Evolutionary conservation across 2,797 vertebrate genomes (phyloP).

Genomic region (Neopelma chrysocephalum): DNA sequence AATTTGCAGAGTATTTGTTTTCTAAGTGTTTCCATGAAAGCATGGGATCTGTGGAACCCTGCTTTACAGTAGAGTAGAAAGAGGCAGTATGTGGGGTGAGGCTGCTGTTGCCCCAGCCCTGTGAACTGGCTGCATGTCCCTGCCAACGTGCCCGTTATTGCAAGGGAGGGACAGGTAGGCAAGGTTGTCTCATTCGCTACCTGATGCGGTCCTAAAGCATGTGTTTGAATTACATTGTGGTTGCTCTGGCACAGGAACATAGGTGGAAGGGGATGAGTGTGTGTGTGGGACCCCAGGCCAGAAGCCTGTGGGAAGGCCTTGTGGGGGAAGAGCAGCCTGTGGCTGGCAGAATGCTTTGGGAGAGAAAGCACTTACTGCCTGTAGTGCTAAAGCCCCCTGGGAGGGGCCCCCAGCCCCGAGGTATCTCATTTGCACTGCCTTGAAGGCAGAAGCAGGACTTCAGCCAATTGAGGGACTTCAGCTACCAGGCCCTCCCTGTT

Average conservation of each 20-base stretch:
- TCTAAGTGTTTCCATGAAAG: not conserved
- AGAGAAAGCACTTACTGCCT: not conserved
- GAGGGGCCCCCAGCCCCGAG: not conserved
- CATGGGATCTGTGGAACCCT: not conserved
- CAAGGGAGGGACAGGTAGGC: not conserved
- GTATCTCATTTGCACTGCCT: not conserved
- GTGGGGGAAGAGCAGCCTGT: not conserved
- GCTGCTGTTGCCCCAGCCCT: not conserved
- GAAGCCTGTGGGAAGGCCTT: not conserved
- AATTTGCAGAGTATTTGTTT: not conserved
- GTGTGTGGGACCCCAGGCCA: not conserved
- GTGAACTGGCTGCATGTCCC: not conserved
- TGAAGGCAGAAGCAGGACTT: not conserved
- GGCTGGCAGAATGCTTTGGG: not conserved
- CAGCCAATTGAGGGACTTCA: not conserved
- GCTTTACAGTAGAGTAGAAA: not conserved
- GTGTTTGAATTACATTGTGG: not conserved
- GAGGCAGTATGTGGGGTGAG: not conserved
- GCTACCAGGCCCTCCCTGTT: not conserved
- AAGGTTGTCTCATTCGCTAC: fast-evolving
- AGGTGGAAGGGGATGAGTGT: not conserved
- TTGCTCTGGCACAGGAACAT: not conserved
- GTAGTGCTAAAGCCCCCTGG: not conserved
- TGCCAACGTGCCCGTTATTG: fast-evolving
- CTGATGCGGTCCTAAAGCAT: not conserved